A percentile compares a stretch with the other conserved stretches of the same genome.
Evolutionary conservation across 2,113 vertebrate species (phyloP).

Genomic region (Corydoras maculifer): DNA sequence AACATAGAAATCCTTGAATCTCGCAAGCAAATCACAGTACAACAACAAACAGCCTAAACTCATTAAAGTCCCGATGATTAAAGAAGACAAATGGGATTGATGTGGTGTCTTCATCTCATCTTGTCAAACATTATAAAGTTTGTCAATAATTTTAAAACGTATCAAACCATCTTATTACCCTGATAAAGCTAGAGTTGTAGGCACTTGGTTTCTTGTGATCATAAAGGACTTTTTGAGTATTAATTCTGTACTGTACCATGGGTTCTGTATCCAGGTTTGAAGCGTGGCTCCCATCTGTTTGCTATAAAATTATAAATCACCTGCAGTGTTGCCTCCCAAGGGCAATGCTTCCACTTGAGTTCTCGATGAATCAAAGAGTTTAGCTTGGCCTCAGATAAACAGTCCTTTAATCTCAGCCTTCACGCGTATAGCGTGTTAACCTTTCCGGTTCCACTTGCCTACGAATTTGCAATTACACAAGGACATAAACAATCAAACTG

Average conservation of each 20-base stretch:
- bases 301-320: conserved; percentile 24
- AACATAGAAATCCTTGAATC: no score
- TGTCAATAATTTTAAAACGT: no score
- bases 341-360: conserved; percentile 9
- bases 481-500: conserved; percentile 30
- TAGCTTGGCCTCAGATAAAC: conserved; percentile 28
- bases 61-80: no score
- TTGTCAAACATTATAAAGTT: no score
- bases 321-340: conserved; percentile 17
- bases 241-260: conserved; percentile 6
- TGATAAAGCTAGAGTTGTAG: not conserved
- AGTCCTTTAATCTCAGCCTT: conserved; percentile 19
- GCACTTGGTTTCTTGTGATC: conserved; percentile 10
- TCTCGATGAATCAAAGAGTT: conserved; percentile 2
- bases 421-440: conserved; percentile 10
- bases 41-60: no score
- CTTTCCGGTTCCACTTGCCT: conserved; percentile 26
- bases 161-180: no score
- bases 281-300: conserved; percentile 25
- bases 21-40: no score
- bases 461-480: conserved; percentile 24
- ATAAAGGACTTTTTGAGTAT: not conserved
- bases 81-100: no score
- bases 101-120: not conserved
- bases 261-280: conserved; percentile 7